Conservation (phyloP, 2,888 invertebrate species). For the Standfussiana lucernea region DNA sequence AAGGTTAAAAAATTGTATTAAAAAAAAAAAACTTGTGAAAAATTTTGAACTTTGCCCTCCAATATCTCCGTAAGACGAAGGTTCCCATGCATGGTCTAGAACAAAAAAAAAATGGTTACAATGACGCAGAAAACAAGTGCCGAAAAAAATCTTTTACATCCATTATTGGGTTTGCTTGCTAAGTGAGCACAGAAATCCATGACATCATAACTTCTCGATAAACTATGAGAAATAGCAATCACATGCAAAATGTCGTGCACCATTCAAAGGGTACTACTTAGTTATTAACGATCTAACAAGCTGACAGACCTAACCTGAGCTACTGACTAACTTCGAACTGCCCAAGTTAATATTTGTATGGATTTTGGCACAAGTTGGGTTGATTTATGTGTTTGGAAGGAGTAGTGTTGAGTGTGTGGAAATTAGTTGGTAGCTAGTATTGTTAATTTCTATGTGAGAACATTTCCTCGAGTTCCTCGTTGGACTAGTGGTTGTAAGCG, state of each 20-base stretch:
- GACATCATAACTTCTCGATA: too few species aligned
- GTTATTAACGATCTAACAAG: conserved; percentile 8
- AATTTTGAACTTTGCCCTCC: too few species aligned
- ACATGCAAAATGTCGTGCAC: neutral
- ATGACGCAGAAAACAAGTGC: too few species aligned
- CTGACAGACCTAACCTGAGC: neutral
- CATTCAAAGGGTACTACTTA: neutral
- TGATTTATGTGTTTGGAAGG: neutral
- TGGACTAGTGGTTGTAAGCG: neutral
- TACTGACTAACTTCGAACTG: neutral
- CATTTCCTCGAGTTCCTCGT: neutral
- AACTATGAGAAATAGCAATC: neutral
- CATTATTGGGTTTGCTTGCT: too few species aligned
- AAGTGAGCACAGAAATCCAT: too few species aligned
- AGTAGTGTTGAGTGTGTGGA: neutral
- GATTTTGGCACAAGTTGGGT: neutral
- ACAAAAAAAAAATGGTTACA: too few species aligned
- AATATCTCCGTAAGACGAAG: too few species aligned
- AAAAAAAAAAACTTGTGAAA: too few species aligned
- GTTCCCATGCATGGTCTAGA: too few species aligned
- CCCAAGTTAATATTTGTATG: conserved; percentile 1
- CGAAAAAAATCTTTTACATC: too few species aligned
- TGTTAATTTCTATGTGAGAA: neutral
- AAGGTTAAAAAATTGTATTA: too few species aligned
- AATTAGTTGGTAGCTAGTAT: neutral